Conservation (phyloP, 92 coral and sea anemone species). For the Micromussa lordhowensis region DNA sequence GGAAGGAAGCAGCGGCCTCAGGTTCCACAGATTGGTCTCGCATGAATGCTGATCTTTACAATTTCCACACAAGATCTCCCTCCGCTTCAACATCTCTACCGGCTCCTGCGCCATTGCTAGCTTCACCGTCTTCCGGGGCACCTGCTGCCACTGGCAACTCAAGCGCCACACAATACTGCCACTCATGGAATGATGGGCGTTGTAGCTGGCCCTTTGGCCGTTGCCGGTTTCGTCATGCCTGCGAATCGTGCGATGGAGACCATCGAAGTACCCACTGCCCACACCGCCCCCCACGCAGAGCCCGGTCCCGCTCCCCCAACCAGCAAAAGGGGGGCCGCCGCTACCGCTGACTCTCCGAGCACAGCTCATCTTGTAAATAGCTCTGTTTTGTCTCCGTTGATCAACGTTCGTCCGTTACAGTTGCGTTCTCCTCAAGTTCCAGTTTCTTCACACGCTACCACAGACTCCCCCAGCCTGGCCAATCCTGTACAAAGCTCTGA, state of each 20-base stretch:
- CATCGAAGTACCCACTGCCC: not conserved
- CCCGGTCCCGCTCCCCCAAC: not conserved
- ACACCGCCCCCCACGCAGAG: not conserved
- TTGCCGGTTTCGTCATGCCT: not conserved
- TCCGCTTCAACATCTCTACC: too few species aligned
- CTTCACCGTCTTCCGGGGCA: too few species aligned
- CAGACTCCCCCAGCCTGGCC: too few species aligned
- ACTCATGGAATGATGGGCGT: not conserved
- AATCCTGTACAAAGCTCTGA: too few species aligned
- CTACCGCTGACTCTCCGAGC: too few species aligned
- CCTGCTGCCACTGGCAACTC: not conserved
- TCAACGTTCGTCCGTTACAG: not conserved
- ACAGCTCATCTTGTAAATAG: too few species aligned
- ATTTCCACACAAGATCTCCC: too few species aligned
- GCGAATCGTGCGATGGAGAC: not conserved
- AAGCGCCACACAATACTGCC: not conserved
- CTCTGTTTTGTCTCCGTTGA: too few species aligned
- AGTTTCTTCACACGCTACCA: too few species aligned
- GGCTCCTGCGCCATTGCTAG: too few species aligned
- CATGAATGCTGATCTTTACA: constrained; percentile 5
- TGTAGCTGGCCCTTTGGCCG: not conserved
- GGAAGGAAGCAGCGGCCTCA: constrained; percentile 34
- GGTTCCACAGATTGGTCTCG: constrained; percentile 39
- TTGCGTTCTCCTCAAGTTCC: too few species aligned
- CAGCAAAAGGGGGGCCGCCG: not conserved